These are phyloP conservation scores for Rhabditoides inermis DNA, from an alignment of 2,888 invertebrate genomes.

Conservation along the genomic window DNA sequence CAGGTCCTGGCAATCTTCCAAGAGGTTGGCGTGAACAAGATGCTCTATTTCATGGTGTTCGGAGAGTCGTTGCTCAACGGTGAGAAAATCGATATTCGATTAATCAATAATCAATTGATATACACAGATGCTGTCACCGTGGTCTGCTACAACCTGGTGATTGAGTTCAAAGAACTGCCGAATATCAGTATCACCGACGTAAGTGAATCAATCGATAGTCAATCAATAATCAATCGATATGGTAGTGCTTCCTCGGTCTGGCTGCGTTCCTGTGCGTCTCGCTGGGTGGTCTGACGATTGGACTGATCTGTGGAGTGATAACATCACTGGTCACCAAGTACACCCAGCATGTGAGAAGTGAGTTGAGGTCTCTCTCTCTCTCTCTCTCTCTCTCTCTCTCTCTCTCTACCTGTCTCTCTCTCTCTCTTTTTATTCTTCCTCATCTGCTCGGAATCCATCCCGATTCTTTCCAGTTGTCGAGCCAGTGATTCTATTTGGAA, in stretches of 20 bases:
- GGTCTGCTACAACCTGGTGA: constrained; percentile 59
- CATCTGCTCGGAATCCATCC: no score
- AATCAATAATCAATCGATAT: no score
- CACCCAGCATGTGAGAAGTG: constrained; percentile 50
- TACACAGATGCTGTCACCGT: constrained; percentile 59
- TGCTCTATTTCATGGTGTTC: constrained; percentile 61
- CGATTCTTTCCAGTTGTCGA: constrained; percentile 58
- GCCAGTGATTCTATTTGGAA: constrained; percentile 58
- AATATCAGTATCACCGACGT: constrained; percentile 43
- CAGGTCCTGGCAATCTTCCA: constrained; percentile 46
- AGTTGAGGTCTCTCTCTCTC: no score
- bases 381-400: no score
- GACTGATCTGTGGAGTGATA: constrained; percentile 56
- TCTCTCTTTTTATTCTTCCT: no score
- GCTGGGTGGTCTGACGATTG: constrained; percentile 57
- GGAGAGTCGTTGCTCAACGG: constrained; percentile 61
- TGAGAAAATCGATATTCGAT: constrained; percentile 31
- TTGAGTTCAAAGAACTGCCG: constrained; percentile 52
- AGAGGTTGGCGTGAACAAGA: constrained; percentile 59
- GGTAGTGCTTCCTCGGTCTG: constrained; percentile 55
- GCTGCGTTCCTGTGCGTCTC: constrained; percentile 58
- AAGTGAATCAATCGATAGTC: no score
- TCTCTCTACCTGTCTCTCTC: no score
- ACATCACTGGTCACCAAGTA: constrained; percentile 55
- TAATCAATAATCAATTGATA: not conserved